Evolutionary conservation across 2,113 vertebrate species (phyloP).

Genomic region (Pleuronectes platessa): DNA sequence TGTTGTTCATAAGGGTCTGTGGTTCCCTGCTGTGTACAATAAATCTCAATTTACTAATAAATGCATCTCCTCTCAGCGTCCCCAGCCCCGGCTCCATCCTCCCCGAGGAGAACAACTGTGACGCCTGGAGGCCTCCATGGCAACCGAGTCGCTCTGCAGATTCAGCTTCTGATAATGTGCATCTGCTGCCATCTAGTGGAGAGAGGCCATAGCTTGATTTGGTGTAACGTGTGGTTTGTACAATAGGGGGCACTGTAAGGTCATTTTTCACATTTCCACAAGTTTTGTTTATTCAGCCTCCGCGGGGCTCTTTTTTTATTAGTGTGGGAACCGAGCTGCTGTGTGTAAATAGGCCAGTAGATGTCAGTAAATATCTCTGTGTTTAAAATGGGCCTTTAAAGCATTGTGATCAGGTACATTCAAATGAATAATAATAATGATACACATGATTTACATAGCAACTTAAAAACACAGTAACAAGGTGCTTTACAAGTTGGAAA

Average conservation of each 20-base stretch:
- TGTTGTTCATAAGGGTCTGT: conserved; percentile 29
- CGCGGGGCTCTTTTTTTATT: conserved; percentile 17
- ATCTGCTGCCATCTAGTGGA: conserved; percentile 70
- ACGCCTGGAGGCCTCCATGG: conserved; percentile 3
- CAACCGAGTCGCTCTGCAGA: not conserved
- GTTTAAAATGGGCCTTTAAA: not conserved
- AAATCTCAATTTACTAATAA: conserved; percentile 48
- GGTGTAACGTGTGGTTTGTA: conserved; percentile 30
- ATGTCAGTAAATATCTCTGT: conserved; percentile 36
- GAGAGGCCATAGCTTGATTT: rapidly evolving
- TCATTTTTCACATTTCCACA: conserved; percentile 22
- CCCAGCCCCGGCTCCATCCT: conserved; percentile 34
- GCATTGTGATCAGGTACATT: not conserved
- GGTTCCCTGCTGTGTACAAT: conserved; percentile 26
- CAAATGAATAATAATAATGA: too few species aligned
- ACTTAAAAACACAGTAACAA: too few species aligned
- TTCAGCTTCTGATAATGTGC: not conserved
- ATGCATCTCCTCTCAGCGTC: conserved; percentile 27
- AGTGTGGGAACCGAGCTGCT: conserved; percentile 27
- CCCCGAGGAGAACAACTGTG: conserved; percentile 29
- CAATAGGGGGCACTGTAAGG: conserved; percentile 56
- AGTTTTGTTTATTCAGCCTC: conserved; percentile 13
- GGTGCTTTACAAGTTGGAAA: too few species aligned
- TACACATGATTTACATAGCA: too few species aligned
- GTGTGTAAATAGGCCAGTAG: conserved; percentile 45